Evolutionary conservation across 2,113 vertebrate species (phyloP).

Genomic region (Baryphthengus martii): DNA sequence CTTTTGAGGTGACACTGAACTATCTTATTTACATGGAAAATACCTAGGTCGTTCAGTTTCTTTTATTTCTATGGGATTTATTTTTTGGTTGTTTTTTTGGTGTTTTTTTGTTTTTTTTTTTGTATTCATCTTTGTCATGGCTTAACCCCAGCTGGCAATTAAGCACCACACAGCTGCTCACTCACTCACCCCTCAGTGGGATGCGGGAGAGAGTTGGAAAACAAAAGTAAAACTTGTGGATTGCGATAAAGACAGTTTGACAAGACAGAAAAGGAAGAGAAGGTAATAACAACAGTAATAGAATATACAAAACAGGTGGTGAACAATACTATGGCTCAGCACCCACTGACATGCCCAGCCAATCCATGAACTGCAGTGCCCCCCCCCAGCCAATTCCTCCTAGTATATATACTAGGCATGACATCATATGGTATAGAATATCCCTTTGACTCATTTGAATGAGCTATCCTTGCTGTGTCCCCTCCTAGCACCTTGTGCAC

Average conservation of each 20-base stretch:
- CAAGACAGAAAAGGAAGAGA: not conserved
- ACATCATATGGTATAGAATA: not conserved
- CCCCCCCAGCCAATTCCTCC: not conserved
- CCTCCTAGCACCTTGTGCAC: not conserved
- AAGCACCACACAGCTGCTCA: not conserved
- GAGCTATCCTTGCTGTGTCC: not conserved
- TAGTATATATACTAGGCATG: not conserved
- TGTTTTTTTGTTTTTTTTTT: no score
- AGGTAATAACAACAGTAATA: not conserved
- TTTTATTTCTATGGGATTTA: not conserved
- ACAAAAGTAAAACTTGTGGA: not conserved
- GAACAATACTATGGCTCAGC: not conserved
- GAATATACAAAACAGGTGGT: not conserved
- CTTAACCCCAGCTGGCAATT: not conserved
- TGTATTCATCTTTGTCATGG: not conserved
- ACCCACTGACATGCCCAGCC: not conserved
- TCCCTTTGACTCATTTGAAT: not conserved
- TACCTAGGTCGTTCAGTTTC: not conserved
- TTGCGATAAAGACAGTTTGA: not conserved
- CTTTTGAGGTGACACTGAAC: not conserved
- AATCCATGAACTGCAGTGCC: not conserved
- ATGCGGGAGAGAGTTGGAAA: not conserved
- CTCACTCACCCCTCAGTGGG: not conserved
- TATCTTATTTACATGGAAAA: not conserved
- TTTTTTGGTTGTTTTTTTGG: no score